Percentiles rank a stretch among this genome's conserved stretches.
Evolutionary conservation across 2,888 invertebrate species (phyloP).

Genomic region (Calliphora vomitoria): DNA sequence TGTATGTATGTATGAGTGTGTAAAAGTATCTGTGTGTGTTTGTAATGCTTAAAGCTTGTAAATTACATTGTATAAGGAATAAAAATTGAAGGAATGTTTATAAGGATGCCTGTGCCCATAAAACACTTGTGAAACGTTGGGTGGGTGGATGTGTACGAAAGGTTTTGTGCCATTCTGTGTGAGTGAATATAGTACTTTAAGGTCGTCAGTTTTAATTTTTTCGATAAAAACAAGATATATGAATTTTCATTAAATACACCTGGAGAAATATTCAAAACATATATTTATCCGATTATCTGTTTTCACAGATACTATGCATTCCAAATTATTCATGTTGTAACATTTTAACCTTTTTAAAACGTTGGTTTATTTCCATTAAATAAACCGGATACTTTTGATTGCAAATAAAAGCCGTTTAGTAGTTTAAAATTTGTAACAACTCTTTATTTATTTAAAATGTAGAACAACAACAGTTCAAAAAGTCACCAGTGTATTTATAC

Average conservation of each 20-base stretch:
- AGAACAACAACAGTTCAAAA: too few species aligned
- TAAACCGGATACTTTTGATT: too few species aligned
- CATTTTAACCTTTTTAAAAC: too few species aligned
- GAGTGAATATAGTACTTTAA: conserved; percentile 56
- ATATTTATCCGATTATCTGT: too few species aligned
- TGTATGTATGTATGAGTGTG: conserved; percentile 29
- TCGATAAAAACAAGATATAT: conserved; percentile 45
- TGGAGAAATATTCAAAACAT: too few species aligned
- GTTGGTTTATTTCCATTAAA: too few species aligned
- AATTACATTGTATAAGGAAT: conserved; percentile 28
- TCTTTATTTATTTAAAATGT: too few species aligned
- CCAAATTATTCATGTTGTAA: too few species aligned
- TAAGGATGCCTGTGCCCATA: conserved; percentile 61
- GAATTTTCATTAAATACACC: conserved; percentile 48
- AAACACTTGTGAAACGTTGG: conserved; percentile 58
- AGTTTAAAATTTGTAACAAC: too few species aligned
- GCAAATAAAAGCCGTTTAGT: too few species aligned
- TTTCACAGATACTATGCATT: too few species aligned
- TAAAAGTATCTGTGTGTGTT: conserved; percentile 27
- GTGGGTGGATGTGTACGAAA: conserved; percentile 51
- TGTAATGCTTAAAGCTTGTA: conserved; percentile 62
- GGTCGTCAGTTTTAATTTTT: conserved; percentile 70
- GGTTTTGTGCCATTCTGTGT: conserved; percentile 44
- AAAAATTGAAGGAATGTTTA: conserved; percentile 63
- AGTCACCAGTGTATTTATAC: too few species aligned